A percentile compares a stretch with the other conserved stretches of the same genome.
phyloP scores from a whole-genome alignment of 2,113 vertebrate species.

The Hippocampus comes region DNA sequence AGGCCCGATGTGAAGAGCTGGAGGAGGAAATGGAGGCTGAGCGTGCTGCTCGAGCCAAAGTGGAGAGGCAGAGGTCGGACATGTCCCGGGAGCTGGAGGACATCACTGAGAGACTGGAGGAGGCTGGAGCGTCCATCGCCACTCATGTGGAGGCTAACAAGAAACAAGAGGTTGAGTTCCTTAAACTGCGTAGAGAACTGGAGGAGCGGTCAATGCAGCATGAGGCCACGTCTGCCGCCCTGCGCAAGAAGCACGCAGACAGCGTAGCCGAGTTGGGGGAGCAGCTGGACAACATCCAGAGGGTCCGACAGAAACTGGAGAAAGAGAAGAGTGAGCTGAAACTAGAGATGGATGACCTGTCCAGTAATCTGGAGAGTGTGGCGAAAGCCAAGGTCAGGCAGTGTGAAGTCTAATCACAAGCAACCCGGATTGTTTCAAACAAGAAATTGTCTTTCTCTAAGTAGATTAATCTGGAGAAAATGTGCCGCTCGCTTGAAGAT shows the following conservation, averaged over 20 bases:
- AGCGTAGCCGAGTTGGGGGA: slow-evolving; percentile 69
- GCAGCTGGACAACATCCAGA: slow-evolving; percentile 72
- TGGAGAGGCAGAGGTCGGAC: slow-evolving; percentile 70
- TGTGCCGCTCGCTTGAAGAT: slow-evolving; percentile 59
- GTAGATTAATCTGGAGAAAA: slow-evolving; percentile 60
- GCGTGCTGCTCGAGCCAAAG: slow-evolving; percentile 47
- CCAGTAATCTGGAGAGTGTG: slow-evolving; percentile 56
- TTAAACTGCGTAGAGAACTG: slow-evolving; percentile 72
- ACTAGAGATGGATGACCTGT: slow-evolving; percentile 70
- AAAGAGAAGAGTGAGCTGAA: slow-evolving; percentile 69
- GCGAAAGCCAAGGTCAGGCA: slow-evolving; percentile 72
- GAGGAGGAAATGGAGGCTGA: slow-evolving; percentile 74
- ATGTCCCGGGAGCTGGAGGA: slow-evolving; percentile 84
- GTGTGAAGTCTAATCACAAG: background rate
- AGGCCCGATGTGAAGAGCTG: slow-evolving; percentile 72
- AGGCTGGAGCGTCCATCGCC: slow-evolving; percentile 67
- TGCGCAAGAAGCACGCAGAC: slow-evolving; percentile 74
- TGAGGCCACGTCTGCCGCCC: slow-evolving; percentile 63
- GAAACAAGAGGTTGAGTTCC: slow-evolving; percentile 71
- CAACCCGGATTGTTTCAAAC: background rate
- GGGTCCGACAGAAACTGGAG: slow-evolving; percentile 71
- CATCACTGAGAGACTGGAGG: slow-evolving; percentile 87
- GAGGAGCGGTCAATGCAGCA: slow-evolving; percentile 72
- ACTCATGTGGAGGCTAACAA: slow-evolving; percentile 65
- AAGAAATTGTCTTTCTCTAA: slow-evolving; percentile 7